A percentile compares a stretch with the other conserved stretches of the same genome.
Evolutionary conservation across 1,140 invertebrate species (phyloP).

Genomic region (Drosophila sproati): DNA sequence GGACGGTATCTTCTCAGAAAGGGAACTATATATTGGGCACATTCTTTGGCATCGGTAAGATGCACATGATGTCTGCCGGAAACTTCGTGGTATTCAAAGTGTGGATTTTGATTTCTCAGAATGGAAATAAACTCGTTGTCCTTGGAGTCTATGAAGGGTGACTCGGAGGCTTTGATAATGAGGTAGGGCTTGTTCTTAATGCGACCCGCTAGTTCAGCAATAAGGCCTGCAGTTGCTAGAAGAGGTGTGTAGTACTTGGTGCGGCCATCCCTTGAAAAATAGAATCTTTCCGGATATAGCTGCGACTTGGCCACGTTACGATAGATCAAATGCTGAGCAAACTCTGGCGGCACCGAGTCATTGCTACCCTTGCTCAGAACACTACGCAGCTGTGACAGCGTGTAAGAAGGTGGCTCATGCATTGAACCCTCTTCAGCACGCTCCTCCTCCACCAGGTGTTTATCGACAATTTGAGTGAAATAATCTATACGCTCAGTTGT

Average conservation of each 20-base stretch:
- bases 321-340: constrained; percentile 86
- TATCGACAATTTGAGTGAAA: constrained; percentile 32
- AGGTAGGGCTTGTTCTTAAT: constrained; percentile 63
- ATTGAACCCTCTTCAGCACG: constrained; percentile 23
- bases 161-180: constrained; percentile 59
- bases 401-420: constrained; percentile 86
- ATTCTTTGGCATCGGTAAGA: constrained; percentile 87
- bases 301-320: constrained; percentile 86
- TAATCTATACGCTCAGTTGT: not conserved
- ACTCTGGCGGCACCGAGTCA: constrained; percentile 85
- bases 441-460: constrained; percentile 54
- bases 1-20: constrained; percentile 79
- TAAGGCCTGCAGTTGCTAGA: constrained; percentile 22
- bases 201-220: constrained; percentile 44
- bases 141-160: constrained; percentile 21
- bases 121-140: constrained; percentile 85
- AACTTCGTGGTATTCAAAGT: constrained; percentile 87
- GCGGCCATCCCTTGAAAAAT: constrained; percentile 87
- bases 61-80: constrained; percentile 89
- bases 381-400: constrained; percentile 86
- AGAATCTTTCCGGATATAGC: constrained; percentile 86
- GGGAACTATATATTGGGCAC: constrained; percentile 86
- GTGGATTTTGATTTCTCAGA: constrained; percentile 85
- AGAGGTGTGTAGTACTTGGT: constrained; percentile 79
- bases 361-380: constrained; percentile 84